Base-by-base conservation (phyloP, 2,113 vertebrate genomes). In the Plecotus auritus region DNA sequence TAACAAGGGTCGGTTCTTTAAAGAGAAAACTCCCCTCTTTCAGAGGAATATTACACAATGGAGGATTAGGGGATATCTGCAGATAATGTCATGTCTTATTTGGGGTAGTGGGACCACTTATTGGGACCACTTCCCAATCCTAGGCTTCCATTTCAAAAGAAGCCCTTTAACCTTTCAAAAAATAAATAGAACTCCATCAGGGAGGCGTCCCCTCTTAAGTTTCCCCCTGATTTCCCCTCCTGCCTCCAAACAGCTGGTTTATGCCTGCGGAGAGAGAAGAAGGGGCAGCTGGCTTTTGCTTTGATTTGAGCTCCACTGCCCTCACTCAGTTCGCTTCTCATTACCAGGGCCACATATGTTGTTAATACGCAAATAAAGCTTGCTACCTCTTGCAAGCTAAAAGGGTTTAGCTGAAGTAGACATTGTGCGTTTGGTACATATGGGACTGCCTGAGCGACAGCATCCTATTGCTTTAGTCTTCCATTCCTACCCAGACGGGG, bases 91-190 rank as follows among this genome's bases (percentile, higher is more conserved):
- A 0, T 51, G 23, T 88, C 49, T 94, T 80, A 85, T 61, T 96
- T 91, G 51, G 54, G 51, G 14, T 16, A 92, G 85, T 66, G 54
- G 37, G 37, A 40, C 37, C 37, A 40, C 37, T 40, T 40, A 40
- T 40, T 40, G 37, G 37, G 37, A 40, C 37, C 37, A 40, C 37
- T 40, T 88, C 95, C 90, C 90, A 93, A 91, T 89, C 81, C 56
- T 70, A 95, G 73, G 54, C 61, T 76, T 9, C 18, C 22, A 17
- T 97, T 92, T 95, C 84, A 95, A 88, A 95, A 93, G 84, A 97
- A 85, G 32, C 49, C 32, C n/a, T 70, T 95, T 70, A 94, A 85
- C 37, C 69, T 93, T 95, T 94, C 26, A 74, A 88, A 72, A 45
- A 69, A 66, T n/a, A 91, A 81, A 81, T 35, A 69, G 64, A 93